Evolutionary conservation across 2,797 vertebrate species (phyloP).

Genomic region (Myotis pilosus): DNA sequence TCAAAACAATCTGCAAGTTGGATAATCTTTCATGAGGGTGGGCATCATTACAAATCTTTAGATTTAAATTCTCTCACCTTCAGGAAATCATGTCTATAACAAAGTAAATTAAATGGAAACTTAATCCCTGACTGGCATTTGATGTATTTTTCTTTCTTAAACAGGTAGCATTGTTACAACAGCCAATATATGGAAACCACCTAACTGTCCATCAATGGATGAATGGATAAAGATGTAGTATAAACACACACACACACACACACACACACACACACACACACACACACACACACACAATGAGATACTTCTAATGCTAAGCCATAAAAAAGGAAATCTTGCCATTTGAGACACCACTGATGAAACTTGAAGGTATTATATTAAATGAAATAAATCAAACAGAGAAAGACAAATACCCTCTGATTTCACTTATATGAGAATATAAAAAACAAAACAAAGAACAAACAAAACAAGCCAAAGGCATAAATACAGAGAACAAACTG

Average conservation of each 20-base stretch:
- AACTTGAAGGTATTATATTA: neutral
- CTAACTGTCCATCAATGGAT: neutral
- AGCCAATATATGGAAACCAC: neutral
- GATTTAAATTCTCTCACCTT: neutral
- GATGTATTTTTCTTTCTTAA: neutral
- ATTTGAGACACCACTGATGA: neutral
- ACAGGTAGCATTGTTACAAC: neutral
- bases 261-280: neutral
- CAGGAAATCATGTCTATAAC: neutral
- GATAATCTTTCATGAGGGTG: slow-evolving; percentile 1
- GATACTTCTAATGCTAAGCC: neutral
- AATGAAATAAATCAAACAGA: neutral
- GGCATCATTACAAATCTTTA: neutral
- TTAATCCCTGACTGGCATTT: neutral
- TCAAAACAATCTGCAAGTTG: slow-evolving; percentile 13
- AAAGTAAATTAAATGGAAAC: neutral
- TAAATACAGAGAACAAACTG: neutral
- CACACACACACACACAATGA: neutral
- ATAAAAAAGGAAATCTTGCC: neutral
- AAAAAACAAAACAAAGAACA: neutral
- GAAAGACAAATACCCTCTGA: neutral
- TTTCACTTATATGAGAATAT: neutral
- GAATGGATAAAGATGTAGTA: neutral
- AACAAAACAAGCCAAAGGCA: neutral
- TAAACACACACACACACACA: neutral